Evolutionary conservation across 2,113 vertebrate species (phyloP).

Genomic region (Stigmatopora argus): DNA sequence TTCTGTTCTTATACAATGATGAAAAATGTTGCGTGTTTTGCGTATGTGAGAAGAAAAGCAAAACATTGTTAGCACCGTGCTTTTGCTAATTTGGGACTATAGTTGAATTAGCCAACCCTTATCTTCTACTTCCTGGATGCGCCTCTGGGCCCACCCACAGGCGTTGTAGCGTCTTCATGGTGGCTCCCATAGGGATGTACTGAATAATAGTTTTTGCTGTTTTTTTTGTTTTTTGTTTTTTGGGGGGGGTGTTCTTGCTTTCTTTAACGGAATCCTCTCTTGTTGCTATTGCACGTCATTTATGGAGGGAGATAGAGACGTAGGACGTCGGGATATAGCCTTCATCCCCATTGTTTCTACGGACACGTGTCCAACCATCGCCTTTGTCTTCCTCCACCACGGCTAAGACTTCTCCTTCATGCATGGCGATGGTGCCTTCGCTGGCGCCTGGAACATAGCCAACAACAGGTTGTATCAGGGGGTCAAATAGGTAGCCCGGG

Average conservation of each 20-base stretch:
- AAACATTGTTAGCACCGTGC: conserved; percentile 22
- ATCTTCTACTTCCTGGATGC: conserved; percentile 16
- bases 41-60: conserved; percentile 22
- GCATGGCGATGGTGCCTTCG: conserved; percentile 85
- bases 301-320: conserved; percentile 72
- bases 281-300: conserved; percentile 45
- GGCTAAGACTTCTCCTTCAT: conserved; percentile 79
- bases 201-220: conserved; percentile 15
- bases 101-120: conserved; percentile 3
- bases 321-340: conserved; percentile 89
- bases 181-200: conserved; percentile 28
- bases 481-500: too few species aligned
- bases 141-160: conserved; percentile 24
- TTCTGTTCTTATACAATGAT: neutral
- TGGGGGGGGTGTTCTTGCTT: too few species aligned
- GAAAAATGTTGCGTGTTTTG: conserved; percentile 25
- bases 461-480: too few species aligned
- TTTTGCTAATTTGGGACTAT: conserved; percentile 18
- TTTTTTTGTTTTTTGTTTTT: neutral
- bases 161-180: conserved; percentile 24
- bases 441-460: conserved; percentile 73
- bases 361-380: conserved; percentile 84
- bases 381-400: conserved; percentile 87
- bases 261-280: conserved; percentile 2
- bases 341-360: conserved; percentile 78